phyloP scores from a whole-genome alignment of 2,888 invertebrate species.

The Zaprionus lineosus region DNA sequence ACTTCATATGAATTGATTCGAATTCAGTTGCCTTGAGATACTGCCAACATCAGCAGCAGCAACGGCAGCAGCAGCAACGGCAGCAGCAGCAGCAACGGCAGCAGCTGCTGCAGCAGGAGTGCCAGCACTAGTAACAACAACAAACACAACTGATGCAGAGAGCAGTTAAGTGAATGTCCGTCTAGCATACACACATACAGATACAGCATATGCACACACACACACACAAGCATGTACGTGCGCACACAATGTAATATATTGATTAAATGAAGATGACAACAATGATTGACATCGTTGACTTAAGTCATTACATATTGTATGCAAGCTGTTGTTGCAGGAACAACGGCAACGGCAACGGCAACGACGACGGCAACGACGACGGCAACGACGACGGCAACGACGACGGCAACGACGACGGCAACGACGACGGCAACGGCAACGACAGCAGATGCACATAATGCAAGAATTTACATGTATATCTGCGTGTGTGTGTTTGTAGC shows the following conservation, averaged over 20 bases:
- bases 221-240: constrained; percentile 5
- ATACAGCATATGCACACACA: constrained; percentile 4
- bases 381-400: too few species aligned
- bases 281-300: constrained; percentile 70
- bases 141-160: constrained; percentile 24
- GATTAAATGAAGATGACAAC: constrained; percentile 70
- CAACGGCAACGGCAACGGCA: too few species aligned
- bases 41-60: constrained; percentile 48
- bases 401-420: too few species aligned
- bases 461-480: constrained; percentile 34
- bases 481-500: constrained; percentile 9
- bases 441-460: constrained; percentile 45
- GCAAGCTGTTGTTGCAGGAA: constrained; percentile 47
- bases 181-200: constrained; percentile 13
- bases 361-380: too few species aligned
- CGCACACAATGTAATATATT: constrained; percentile 37
- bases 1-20: constrained; percentile 25
- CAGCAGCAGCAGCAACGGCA: constrained; percentile 11
- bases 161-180: constrained; percentile 38
- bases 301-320: constrained; percentile 68
- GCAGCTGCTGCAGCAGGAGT: constrained; percentile 10
- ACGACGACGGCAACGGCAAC: too few species aligned
- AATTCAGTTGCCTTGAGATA: constrained; percentile 39
- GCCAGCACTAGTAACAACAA: too few species aligned
- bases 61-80: constrained; percentile 9